Conservation (phyloP, 2,113 vertebrate species). For the Nerophis ophidion region DNA sequence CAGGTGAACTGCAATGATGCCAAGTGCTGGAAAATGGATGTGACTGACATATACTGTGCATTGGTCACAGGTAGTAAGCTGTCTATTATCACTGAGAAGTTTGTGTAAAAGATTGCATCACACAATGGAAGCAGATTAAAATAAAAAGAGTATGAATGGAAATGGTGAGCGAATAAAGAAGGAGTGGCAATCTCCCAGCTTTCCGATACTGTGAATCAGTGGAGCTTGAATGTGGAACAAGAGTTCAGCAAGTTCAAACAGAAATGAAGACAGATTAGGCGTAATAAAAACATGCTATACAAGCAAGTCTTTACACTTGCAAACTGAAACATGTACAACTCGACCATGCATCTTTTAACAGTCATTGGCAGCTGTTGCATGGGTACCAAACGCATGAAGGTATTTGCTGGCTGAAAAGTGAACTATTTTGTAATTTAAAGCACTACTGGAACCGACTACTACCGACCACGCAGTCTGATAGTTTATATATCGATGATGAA, state of each 20-base stretch:
- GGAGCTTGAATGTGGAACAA: conserved; percentile 46
- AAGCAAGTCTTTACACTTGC: neutral
- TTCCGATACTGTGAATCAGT: conserved; percentile 49
- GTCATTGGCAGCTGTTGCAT: neutral
- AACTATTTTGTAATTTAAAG: conserved; percentile 14
- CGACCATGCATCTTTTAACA: neutral
- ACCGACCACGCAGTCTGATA: too few relatives aligned
- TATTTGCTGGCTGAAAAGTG: conserved; percentile 1
- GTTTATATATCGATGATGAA: too few relatives aligned
- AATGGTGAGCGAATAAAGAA: conserved; percentile 55
- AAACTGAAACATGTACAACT: neutral
- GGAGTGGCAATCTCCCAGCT: conserved; percentile 53
- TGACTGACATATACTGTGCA: conserved; percentile 2
- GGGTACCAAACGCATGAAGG: neutral
- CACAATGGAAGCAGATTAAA: conserved; percentile 46
- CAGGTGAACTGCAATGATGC: conserved; percentile 40
- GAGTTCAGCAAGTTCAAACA: conserved; percentile 63
- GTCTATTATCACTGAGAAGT: conserved; percentile 26
- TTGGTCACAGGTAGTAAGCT: conserved; percentile 30
- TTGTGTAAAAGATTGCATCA: conserved; percentile 41
- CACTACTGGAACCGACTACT: too few relatives aligned
- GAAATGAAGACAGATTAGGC: conserved; percentile 58
- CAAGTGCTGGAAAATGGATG: conserved; percentile 9
- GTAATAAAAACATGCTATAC: conserved; percentile 40
- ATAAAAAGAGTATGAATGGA: conserved; percentile 46